Percentiles rank a stretch among this genome's conserved stretches.
These are phyloP conservation scores for Spea multiplicata DNA, from an alignment of 2,113 vertebrate species.

Conservation along the genomic window DNA sequence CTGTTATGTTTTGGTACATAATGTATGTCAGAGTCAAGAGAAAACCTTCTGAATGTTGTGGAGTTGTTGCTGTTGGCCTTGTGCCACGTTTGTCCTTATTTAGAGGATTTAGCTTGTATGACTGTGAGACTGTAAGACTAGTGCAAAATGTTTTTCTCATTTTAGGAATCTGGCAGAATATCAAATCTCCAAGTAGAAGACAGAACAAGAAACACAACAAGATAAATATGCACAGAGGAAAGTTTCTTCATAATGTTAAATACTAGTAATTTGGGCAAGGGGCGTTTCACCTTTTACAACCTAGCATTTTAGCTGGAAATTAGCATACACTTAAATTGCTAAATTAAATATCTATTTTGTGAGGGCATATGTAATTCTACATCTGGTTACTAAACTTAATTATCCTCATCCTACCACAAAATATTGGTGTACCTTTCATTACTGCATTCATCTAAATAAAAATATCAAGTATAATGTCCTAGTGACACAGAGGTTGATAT, in stretches of 20 bases:
- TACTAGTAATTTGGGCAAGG: constrained; percentile 3
- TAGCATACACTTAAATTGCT: constrained; percentile 1
- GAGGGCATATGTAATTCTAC: constrained; percentile 25
- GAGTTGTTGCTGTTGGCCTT: background rate
- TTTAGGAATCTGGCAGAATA: background rate
- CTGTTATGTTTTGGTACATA: no score
- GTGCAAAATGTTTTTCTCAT: background rate
- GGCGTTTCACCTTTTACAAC: constrained; percentile 12
- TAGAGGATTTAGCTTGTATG: background rate
- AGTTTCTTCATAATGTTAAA: constrained; percentile 17
- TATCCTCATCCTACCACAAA: background rate
- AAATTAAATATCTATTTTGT: constrained; percentile 33
- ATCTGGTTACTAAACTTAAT: no score
- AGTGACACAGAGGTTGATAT: no score
- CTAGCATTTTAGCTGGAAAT: constrained; percentile 7
- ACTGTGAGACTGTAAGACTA: background rate
- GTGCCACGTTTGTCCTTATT: background rate
- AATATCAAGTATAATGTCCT: constrained; percentile 24
- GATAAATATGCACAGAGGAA: constrained; percentile 1
- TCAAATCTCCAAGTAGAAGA: background rate
- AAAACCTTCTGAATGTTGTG: no score
- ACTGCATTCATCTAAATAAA: background rate
- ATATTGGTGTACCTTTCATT: background rate
- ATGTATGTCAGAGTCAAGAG: no score
- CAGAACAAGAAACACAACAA: background rate